Evolutionary conservation across 2,113 vertebrate genomes (phyloP).

Genomic region (Aphyosemion australe): DNA sequence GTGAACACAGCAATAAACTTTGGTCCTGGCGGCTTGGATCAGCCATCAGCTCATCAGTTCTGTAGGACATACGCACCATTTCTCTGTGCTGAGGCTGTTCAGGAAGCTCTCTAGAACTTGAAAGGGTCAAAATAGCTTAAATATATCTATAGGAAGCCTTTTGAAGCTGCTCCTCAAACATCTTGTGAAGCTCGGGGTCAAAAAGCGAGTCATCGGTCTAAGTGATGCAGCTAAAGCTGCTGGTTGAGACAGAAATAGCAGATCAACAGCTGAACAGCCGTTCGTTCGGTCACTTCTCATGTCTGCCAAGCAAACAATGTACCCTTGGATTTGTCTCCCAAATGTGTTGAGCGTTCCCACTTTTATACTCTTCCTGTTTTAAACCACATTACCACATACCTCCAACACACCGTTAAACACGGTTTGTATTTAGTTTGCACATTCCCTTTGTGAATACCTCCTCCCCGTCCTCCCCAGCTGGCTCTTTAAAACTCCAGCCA

Average conservation of each 20-base stretch:
- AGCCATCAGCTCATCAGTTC: too few relatives aligned
- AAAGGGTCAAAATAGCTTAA: too few relatives aligned
- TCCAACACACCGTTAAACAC: background rate
- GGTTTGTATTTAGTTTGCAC: constrained; percentile 5
- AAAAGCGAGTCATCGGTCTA: constrained; percentile 35
- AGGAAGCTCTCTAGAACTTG: too few relatives aligned
- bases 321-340: constrained; percentile 7
- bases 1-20: too few relatives aligned
- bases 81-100: too few relatives aligned
- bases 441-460: background rate
- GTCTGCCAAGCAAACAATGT: background rate
- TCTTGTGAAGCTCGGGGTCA: constrained; percentile 48
- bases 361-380: background rate
- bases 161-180: constrained; percentile 28
- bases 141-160: background rate
- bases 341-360: constrained; percentile 1
- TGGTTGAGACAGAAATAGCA: constrained; percentile 39
- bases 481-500: constrained; percentile 43
- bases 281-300: background rate
- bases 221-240: constrained; percentile 34
- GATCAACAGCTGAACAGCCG: constrained; percentile 43
- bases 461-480: constrained; percentile 15
- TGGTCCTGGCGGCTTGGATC: too few relatives aligned
- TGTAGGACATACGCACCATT: too few relatives aligned
- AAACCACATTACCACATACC: constrained; percentile 6